A percentile compares a stretch with the other conserved stretches of the same genome.
Conservation (phyloP, 2,797 vertebrate genomes). For the Hippocampus kuda region DNA sequence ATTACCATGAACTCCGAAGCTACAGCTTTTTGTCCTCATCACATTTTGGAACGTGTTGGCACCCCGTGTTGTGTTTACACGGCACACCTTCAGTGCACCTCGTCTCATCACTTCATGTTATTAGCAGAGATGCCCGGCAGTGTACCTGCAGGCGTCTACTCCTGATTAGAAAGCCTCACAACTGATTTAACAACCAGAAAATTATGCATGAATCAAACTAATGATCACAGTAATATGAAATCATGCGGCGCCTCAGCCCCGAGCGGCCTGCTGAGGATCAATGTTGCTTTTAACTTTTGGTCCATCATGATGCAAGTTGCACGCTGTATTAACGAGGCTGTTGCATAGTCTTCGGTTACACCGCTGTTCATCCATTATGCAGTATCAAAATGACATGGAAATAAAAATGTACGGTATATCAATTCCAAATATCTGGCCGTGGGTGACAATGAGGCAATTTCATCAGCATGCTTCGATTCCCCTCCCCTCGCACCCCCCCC, state of each 20-base stretch:
- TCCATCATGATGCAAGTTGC: neutral
- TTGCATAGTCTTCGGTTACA: neutral
- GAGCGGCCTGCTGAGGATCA: neutral
- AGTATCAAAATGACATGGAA: neutral
- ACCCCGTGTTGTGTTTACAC: neutral
- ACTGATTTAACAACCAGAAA: conserved; percentile 35
- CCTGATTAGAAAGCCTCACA: conserved; percentile 36
- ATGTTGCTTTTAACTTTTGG: neutral
- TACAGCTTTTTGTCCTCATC: too few relatives aligned
- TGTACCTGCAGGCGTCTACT: conserved; percentile 30
- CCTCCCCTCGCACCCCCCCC: too few relatives aligned
- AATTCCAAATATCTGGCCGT: neutral
- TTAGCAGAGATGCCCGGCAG: conserved; percentile 2
- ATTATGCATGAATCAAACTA: conserved; percentile 17
- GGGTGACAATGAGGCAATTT: neutral
- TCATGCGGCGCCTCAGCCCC: neutral
- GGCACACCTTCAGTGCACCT: neutral
- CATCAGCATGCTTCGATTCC: too few relatives aligned
- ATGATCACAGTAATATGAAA: neutral
- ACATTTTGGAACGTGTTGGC: too few relatives aligned
- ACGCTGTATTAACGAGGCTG: neutral
- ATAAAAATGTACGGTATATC: neutral
- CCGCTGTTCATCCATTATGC: neutral
- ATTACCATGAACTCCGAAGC: too few relatives aligned
- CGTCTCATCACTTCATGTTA: conserved; percentile 30